These are phyloP conservation scores for Vulpes ferrilata DNA, from an alignment of 2,113 vertebrate species.

Conservation along the genomic window DNA sequence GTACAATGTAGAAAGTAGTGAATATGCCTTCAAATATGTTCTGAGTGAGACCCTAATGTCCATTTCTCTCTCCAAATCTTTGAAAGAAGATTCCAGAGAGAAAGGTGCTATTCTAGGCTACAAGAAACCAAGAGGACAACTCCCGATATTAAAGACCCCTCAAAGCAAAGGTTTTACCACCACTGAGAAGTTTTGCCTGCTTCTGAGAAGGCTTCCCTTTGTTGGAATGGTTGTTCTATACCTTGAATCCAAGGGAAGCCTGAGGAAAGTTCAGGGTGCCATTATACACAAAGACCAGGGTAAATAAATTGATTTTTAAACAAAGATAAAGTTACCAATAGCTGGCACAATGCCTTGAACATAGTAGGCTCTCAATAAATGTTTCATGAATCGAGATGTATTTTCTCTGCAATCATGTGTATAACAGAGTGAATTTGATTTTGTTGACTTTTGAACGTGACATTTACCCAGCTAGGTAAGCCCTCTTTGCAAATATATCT, in stretches of 20 bases:
- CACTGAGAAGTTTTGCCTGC: not conserved
- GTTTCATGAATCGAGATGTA: not conserved
- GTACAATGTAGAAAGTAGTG: slow-evolving; percentile 71
- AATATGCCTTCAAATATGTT: slow-evolving; percentile 64
- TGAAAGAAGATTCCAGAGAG: slow-evolving; percentile 75
- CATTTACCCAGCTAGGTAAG: slow-evolving; percentile 66
- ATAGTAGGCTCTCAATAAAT: not conserved
- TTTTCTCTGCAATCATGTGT: not conserved
- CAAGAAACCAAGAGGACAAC: slow-evolving; percentile 67
- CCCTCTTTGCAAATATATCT: slow-evolving; percentile 62
- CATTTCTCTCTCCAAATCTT: slow-evolving; percentile 56
- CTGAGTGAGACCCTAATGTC: slow-evolving; percentile 66
- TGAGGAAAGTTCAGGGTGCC: not conserved
- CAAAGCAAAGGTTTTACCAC: not conserved
- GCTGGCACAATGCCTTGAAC: not conserved
- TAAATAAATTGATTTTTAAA: not conserved
- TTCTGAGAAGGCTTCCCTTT: not conserved
- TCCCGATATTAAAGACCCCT: not conserved
- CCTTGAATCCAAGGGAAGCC: not conserved
- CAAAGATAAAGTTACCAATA: not conserved
- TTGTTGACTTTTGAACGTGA: slow-evolving; percentile 59
- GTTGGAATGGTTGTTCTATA: not conserved
- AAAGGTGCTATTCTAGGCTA: slow-evolving; percentile 66
- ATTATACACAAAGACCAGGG: not conserved
- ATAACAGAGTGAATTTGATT: not conserved